Conservation (phyloP, 1,140 invertebrate genomes). For the Hyphantria cunea region DNA sequence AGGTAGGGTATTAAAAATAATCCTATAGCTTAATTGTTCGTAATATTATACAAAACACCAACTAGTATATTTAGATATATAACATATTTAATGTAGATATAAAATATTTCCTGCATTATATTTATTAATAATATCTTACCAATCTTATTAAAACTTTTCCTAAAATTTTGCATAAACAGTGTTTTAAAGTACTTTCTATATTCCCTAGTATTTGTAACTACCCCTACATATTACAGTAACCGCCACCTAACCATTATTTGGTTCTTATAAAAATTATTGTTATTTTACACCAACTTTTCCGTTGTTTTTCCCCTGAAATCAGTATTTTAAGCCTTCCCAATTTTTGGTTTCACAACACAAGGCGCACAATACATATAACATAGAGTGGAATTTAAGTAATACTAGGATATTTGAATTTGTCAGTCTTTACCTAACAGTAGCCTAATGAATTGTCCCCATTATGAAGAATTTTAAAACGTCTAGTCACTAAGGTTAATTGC, state of each 20-base stretch:
- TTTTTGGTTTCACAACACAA: conserved; percentile 2
- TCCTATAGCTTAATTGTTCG: conserved; percentile 40
- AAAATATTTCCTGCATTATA: conserved; percentile 44
- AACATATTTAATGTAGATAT: conserved; percentile 36
- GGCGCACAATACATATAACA: conserved; percentile 20
- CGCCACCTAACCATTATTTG: conserved; percentile 26
- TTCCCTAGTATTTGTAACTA: conserved; percentile 49
- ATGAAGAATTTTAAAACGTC: conserved; percentile 37
- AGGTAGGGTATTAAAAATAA: conserved; percentile 28
- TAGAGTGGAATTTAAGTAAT: conserved; percentile 25
- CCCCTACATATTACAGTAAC: conserved; percentile 41
- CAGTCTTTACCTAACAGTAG: conserved; percentile 34
- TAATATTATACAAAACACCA: conserved; percentile 64
- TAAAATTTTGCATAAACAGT: conserved; percentile 40
- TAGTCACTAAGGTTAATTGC: conserved; percentile 44
- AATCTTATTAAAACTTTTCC: conserved; percentile 41
- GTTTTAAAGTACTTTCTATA: conserved; percentile 39
- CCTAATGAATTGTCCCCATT: conserved; percentile 43
- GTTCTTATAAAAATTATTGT: neutral
- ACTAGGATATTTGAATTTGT: conserved; percentile 20
- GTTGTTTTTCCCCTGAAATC: too few species aligned
- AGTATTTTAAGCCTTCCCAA: too few species aligned
- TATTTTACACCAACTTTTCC: too few species aligned
- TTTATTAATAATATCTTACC: conserved; percentile 38
- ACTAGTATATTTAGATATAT: conserved; percentile 59